Evolutionary conservation across 1,140 invertebrate genomes (phyloP).

Genomic region (Vollenhovia emeryi): DNA sequence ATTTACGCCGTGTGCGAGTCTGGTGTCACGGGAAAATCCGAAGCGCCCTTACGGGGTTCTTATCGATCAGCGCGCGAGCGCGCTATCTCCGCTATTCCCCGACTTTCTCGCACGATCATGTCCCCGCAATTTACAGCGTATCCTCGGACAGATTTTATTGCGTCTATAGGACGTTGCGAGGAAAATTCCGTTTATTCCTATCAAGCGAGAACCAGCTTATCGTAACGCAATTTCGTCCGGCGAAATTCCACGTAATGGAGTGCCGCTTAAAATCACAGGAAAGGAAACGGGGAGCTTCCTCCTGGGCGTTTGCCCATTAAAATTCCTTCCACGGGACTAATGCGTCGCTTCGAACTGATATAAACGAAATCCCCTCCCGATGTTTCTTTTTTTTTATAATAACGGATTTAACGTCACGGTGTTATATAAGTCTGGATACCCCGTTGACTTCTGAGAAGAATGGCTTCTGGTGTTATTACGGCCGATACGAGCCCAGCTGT

Average conservation of each 20-base stretch:
- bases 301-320: not conserved
- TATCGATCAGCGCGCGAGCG: conserved; percentile 44
- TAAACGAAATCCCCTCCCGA: not conserved
- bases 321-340: not conserved
- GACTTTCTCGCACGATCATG: conserved; percentile 42
- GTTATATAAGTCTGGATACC: not conserved
- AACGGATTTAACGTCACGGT: not conserved
- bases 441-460: not conserved
- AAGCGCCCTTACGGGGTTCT: conserved; percentile 1
- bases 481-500: not conserved
- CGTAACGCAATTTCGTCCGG: conserved; percentile 24
- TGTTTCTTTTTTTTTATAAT: not conserved
- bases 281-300: not conserved
- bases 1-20: not conserved
- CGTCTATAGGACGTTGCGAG: conserved; percentile 1
- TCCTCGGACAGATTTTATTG: conserved; percentile 47
- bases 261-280: conserved; percentile 9
- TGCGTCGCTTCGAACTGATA: not conserved
- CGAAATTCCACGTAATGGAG: not conserved
- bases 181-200: conserved; percentile 45
- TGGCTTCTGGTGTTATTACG: not conserved
- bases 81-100: conserved; percentile 31
- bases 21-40: conserved; percentile 14
- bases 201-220: conserved; percentile 23
- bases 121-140: conserved; percentile 34